Conservation (phyloP, 2,797 vertebrate genomes). For the Vultur gryphus region DNA sequence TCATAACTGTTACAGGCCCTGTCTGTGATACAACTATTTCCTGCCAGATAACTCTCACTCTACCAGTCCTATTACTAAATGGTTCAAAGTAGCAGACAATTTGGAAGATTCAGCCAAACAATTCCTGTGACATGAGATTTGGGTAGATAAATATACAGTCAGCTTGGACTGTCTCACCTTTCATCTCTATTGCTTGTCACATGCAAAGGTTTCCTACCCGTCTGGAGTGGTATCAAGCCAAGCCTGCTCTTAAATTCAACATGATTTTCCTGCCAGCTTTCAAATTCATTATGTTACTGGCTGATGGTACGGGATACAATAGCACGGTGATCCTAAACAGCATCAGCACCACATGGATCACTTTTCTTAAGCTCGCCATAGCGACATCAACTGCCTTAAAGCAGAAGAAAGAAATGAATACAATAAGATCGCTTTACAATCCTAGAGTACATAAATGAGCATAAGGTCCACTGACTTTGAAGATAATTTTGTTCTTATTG, state of each 20-base stretch:
- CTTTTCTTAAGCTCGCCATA: background rate
- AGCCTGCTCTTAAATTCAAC: background rate
- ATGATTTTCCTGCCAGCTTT: background rate
- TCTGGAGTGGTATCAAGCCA: background rate
- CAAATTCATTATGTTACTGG: background rate
- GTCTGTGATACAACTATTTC: background rate
- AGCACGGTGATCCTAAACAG: background rate
- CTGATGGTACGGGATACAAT: background rate
- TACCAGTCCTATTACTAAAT: background rate
- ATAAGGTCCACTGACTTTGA: background rate
- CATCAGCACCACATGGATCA: background rate
- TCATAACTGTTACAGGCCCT: background rate
- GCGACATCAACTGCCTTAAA: background rate
- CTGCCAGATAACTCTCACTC: background rate
- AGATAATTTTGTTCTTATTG: constrained; percentile 36
- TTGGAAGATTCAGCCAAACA: background rate
- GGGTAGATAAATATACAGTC: background rate
- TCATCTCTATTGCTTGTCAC: background rate
- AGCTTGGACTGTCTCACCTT: background rate
- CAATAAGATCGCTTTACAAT: background rate
- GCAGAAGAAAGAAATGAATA: background rate
- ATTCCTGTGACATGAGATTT: background rate
- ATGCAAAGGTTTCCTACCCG: background rate
- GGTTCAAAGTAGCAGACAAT: background rate
- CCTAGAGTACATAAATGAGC: background rate